Evolutionary conservation across 1,140 invertebrate genomes (phyloP).

Genomic region (Triops cancriformis): DNA sequence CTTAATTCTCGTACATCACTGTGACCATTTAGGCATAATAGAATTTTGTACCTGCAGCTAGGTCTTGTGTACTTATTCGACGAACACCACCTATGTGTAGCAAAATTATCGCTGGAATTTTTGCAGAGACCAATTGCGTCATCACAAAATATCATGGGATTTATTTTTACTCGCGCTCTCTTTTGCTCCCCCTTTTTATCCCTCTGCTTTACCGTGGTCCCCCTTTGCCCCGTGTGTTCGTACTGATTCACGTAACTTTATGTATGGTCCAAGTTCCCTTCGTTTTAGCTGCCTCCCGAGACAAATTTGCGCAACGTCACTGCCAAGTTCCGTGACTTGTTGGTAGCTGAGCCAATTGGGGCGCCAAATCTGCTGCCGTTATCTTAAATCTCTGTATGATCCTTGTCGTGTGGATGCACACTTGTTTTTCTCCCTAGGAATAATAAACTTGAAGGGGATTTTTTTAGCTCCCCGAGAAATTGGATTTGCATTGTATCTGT

Average conservation of each 20-base stretch:
- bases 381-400: neutral
- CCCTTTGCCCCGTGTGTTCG: neutral
- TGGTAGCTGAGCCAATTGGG: neutral
- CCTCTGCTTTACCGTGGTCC: neutral
- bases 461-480: neutral
- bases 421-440: neutral
- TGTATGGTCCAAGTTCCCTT: slow-evolving; percentile 4
- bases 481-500: neutral
- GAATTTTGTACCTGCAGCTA: neutral
- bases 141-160: too few relatives aligned
- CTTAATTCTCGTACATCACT: neutral
- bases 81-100: neutral
- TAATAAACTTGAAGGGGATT: neutral
- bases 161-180: neutral
- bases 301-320: slow-evolving; percentile 13
- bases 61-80: slow-evolving; percentile 2
- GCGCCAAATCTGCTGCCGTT: neutral
- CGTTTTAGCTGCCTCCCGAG: neutral
- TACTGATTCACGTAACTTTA: neutral
- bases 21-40: neutral
- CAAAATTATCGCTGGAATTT: neutral
- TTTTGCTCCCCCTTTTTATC: neutral
- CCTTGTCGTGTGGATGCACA: neutral
- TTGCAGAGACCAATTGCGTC: neutral
- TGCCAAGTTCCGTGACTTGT: neutral